These are phyloP conservation scores for Zygothrica quintamaculata DNA, from an alignment of 2,888 invertebrate genomes.

Conservation along the genomic window DNA sequence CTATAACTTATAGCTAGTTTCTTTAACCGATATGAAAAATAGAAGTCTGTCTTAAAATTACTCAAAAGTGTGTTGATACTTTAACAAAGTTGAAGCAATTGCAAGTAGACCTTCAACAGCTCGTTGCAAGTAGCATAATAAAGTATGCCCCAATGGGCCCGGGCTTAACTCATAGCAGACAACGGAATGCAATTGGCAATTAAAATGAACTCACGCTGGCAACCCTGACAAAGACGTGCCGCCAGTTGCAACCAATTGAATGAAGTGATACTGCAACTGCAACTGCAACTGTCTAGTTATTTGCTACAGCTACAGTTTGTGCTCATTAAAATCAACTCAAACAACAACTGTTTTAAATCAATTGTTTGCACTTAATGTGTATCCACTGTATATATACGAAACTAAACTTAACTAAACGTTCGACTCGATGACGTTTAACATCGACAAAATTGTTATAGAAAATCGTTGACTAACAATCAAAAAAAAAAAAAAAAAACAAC, in stretches of 20 bases:
- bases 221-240: slow-evolving; percentile 72
- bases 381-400: slow-evolving; percentile 2
- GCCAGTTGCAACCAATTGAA: slow-evolving; percentile 42
- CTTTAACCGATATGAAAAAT: no score
- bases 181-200: slow-evolving; percentile 73
- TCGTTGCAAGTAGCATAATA: slow-evolving; percentile 33
- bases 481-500: slow-evolving; percentile 13
- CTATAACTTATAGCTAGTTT: no score
- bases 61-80: no score
- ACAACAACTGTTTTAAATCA: no score
- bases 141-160: slow-evolving; percentile 46
- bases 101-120: slow-evolving; percentile 33
- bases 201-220: slow-evolving; percentile 79
- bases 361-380: slow-evolving; percentile 1
- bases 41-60: no score
- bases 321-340: no score
- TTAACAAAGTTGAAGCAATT: no score
- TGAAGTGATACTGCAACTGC: slow-evolving; percentile 48
- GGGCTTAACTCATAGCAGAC: slow-evolving; percentile 17
- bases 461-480: slow-evolving; percentile 18
- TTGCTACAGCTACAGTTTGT: no score
- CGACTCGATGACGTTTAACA: slow-evolving; percentile 35
- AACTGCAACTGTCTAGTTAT: slow-evolving; percentile 45
- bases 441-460: slow-evolving; percentile 39
- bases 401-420: neutral